Percentiles rank a stretch among this genome's conserved stretches.
These are phyloP conservation scores for Catharus ustulatus DNA, from an alignment of 2,797 vertebrate genomes.

Conservation along the genomic window DNA sequence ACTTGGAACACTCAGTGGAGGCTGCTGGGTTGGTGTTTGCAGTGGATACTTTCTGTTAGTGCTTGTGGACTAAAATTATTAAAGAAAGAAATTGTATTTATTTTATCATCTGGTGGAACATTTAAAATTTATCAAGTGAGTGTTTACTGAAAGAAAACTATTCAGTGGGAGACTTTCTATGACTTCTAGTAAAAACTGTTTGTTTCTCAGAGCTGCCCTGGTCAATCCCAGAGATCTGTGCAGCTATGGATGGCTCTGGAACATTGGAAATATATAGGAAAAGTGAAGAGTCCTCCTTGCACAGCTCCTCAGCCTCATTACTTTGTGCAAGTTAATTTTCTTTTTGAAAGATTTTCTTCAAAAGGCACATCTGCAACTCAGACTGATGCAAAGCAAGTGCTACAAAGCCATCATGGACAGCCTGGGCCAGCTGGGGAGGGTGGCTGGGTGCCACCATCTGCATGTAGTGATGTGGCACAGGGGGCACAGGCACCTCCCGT, in stretches of 20 bases:
- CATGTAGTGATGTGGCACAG: neutral
- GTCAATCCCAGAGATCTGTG: neutral
- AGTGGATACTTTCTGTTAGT: neutral
- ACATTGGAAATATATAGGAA: accelerated
- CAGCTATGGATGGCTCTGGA: neutral
- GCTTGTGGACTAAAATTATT: neutral
- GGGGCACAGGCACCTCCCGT: neutral
- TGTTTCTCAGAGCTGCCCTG: neutral
- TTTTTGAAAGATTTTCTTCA: neutral
- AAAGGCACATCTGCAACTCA: neutral
- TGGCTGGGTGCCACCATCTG: accelerated
- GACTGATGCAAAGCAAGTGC: neutral
- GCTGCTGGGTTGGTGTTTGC: neutral
- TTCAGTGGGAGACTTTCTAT: neutral
- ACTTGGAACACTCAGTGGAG: neutral
- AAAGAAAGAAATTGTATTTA: neutral
- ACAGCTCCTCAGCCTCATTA: neutral
- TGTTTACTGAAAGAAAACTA: neutral
- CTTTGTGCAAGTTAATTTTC: neutral
- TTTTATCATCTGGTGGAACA: neutral
- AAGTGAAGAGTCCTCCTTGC: neutral
- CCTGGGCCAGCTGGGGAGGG: neutral
- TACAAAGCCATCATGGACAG: neutral
- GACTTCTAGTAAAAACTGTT: neutral
- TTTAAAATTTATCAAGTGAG: neutral